Evolutionary conservation across 2,113 vertebrate species (phyloP), one percentile per base, ranked within the genome.

Genomic region (Cyanoramphus novaezelandiae): DNA sequence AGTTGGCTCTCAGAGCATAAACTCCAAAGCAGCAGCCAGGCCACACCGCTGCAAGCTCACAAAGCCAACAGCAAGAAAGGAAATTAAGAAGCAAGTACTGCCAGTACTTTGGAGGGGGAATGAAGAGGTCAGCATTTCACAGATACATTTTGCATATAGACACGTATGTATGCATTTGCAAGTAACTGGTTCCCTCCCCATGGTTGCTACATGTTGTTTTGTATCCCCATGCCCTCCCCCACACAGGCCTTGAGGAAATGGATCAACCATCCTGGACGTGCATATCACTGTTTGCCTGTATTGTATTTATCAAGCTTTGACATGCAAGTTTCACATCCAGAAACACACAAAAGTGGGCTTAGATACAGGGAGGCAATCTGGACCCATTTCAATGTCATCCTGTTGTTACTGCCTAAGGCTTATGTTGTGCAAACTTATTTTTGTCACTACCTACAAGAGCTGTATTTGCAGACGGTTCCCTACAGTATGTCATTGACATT

Each of bases 61-160:
- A 13, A 10, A 70, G 60, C 44, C 86, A 79, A 35, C 49, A 85
- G 68, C n/a, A 65, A 9, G 50, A 35, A 63, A 29, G 59, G 82
- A 90, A 92, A 75, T 2, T 2, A 57, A 77, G 90, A 24, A 67
- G 41, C n/a, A 39, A 81, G 82, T 7, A 88, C 86, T 92, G 95
- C 80, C 95, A 93, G 86, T 78, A 35, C 91, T 92, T 65, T 68
- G 72, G 21, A 70, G 46, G 43, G 67, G 52, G 68, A 69, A 75
- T 2, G 4, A 18, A 41, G 63, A 92, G 86, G 91, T 91, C 94
- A 93, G 82, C 28, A 10, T 50, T 88, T 79, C 65, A 62, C 53
- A 88, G 60, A 60, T 53, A 46, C 2, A 25, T 28, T 57, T 76
- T 64, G 18, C 46, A 27, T 46, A 35, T 1, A 81, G 59, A 90